A percentile compares a stretch with the other conserved stretches of the same genome.
Evolutionary conservation across 2,797 vertebrate species (phyloP).

Genomic region (Chanos chanos): DNA sequence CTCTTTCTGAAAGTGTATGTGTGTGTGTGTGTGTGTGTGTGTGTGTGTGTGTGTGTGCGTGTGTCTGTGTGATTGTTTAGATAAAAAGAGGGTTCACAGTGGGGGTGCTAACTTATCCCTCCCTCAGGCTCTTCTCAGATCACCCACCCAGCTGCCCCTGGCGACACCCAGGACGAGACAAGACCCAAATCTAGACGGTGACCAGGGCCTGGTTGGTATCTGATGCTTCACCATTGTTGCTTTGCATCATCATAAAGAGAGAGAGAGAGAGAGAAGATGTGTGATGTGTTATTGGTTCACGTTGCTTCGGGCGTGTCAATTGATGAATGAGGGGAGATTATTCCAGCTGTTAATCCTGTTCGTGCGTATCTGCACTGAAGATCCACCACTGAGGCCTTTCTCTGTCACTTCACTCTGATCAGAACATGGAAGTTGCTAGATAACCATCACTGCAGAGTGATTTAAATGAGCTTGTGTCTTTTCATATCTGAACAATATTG

Average conservation of each 20-base stretch:
- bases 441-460: background rate
- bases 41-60: constrained; percentile 56
- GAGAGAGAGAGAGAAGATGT: constrained; percentile 67
- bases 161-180: constrained; percentile 60
- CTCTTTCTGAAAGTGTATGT: constrained; percentile 15
- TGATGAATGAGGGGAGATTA: constrained; percentile 62
- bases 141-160: constrained; percentile 66
- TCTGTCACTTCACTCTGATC: background rate
- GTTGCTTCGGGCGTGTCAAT: constrained; percentile 52
- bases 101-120: no score
- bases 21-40: constrained; percentile 4
- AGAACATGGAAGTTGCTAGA: background rate
- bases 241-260: constrained; percentile 79
- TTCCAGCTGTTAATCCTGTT: constrained; percentile 58
- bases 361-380: constrained; percentile 43
- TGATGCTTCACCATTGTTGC: constrained; percentile 76
- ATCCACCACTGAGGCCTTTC: constrained; percentile 6
- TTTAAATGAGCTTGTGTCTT: no score
- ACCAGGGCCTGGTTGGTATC: no score
- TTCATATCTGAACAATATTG: no score
- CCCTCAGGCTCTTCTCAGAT: constrained; percentile 60
- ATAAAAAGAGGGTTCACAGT: no score
- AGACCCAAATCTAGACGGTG: no score
- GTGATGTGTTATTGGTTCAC: constrained; percentile 63
- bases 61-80: no score